Evolutionary conservation across 2,113 vertebrate species (phyloP).

Genomic region (Cebus imitator): DNA sequence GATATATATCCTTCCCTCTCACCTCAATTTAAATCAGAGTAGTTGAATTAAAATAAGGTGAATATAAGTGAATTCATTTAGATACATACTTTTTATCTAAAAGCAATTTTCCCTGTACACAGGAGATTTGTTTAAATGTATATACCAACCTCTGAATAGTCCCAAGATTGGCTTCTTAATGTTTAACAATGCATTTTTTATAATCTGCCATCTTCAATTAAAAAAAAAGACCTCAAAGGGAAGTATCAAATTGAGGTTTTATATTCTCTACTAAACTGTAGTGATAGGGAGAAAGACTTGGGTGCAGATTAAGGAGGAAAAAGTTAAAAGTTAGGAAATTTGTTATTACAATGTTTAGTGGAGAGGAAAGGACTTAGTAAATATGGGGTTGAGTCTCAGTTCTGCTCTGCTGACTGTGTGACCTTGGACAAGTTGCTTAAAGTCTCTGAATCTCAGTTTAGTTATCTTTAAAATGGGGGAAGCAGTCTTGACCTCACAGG

Average conservation of each 20-base stretch:
- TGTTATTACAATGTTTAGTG: background rate
- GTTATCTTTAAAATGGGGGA: background rate
- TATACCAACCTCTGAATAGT: background rate
- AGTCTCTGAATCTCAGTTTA: background rate
- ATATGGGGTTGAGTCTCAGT: background rate
- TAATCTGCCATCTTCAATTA: background rate
- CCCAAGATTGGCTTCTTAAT: background rate
- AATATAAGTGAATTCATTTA: background rate
- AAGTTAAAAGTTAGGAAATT: background rate
- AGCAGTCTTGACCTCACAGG: background rate
- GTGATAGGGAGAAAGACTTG: background rate
- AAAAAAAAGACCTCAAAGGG: background rate
- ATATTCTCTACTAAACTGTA: background rate
- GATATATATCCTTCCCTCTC: too few relatives aligned
- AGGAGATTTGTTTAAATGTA: background rate
- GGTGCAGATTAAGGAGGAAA: background rate
- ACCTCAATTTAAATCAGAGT: background rate
- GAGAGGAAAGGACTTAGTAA: background rate
- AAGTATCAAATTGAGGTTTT: background rate
- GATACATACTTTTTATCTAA: background rate
- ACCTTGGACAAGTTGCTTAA: background rate
- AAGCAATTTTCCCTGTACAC: background rate
- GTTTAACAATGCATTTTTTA: slow-evolving; percentile 12
- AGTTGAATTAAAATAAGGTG: background rate
- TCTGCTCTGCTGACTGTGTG: background rate